Evolutionary conservation across 1,140 invertebrate genomes (phyloP).

Genomic region (Leptinotarsa undecemlineata): DNA sequence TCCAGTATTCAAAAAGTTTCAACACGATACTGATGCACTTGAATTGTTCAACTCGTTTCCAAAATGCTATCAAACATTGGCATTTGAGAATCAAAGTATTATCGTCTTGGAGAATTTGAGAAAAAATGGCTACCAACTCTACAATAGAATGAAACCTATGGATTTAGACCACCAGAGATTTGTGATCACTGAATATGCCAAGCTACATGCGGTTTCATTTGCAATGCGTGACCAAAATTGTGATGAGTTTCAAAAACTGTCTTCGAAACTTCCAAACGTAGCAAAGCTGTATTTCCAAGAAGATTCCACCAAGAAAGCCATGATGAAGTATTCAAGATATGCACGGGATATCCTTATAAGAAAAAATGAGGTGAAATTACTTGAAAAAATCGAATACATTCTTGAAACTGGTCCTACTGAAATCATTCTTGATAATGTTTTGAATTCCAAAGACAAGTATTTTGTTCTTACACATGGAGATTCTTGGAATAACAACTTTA

Average conservation of each 20-base stretch:
- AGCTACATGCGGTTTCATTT: constrained; percentile 60
- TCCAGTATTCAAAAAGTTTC: constrained; percentile 38
- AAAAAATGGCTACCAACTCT: constrained; percentile 54
- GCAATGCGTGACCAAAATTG: constrained; percentile 56
- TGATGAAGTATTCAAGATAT: constrained; percentile 23
- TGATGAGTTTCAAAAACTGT: constrained; percentile 44
- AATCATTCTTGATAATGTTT: constrained; percentile 56
- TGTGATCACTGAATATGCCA: constrained; percentile 59
- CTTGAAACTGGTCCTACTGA: constrained; percentile 26
- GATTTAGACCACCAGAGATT: constrained; percentile 55
- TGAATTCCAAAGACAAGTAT: constrained; percentile 46
- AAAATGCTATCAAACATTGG: constrained; percentile 51
- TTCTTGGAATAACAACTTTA: constrained; percentile 62
- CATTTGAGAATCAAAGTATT: constrained; percentile 54
- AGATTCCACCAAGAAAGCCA: constrained; percentile 10
- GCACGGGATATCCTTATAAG: constrained; percentile 24
- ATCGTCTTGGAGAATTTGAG: constrained; percentile 62
- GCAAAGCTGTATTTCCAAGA: constrained; percentile 6
- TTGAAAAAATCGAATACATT: constrained; percentile 26
- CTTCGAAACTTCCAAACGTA: constrained; percentile 16
- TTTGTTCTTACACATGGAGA: constrained; percentile 64
- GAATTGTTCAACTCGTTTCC: constrained; percentile 40
- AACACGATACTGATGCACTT: constrained; percentile 34
- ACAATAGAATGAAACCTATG: constrained; percentile 56
- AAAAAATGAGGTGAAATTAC: constrained; percentile 29